Evolutionary conservation across 2,797 vertebrate genomes (phyloP), one percentile per base, ranked within the genome.

Genomic region (Alectoris magna): DNA sequence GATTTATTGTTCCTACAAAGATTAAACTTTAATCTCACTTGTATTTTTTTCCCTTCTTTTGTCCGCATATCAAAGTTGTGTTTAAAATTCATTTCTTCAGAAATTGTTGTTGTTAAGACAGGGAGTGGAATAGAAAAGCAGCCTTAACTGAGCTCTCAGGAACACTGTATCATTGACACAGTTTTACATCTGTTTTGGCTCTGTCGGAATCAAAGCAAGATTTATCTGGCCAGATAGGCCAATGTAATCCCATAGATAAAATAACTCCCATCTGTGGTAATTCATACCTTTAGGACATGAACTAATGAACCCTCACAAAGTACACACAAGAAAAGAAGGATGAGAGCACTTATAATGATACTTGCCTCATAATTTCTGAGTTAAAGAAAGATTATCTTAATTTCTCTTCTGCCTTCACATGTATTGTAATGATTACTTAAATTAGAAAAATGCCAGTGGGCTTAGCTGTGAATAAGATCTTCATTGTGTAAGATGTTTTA

Each of bases 21-120:
- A 91, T 94, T 93, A 49, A 96, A 81, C 38, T 90, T 97, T 94
- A 97, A 93, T 96, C 82, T 95, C 93, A 55, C 29, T 74, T 22
- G 51, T 59, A 38, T 27, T 68, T 78, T 68, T 60, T 93, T 63
- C 46, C 84, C 82, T 70, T 16, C 7, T 86, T 90, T 95, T 78
- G 46, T 64, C 74, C 36, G 51, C n/a, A 85, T 75, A 43, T 95
- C 58, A 91, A 91, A 80, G 34, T 63, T 93, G 41, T 58, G 9
- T 91, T 94, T 87, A 53, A 26, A 76, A 68, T 90, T 87, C 66
- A 69, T 8, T 80, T 23, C 38, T 91, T 90, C 22, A 78, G 88
- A 91, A 92, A 84, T 51, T 60, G 39, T 21, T 90, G 81, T 77
- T 77, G 24, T 49, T 74, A 92, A 77, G 67, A 49, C 6, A 49